Base-by-base conservation (phyloP, 2,888 invertebrate genomes). In the Cheiracanthium punctorium region DNA sequence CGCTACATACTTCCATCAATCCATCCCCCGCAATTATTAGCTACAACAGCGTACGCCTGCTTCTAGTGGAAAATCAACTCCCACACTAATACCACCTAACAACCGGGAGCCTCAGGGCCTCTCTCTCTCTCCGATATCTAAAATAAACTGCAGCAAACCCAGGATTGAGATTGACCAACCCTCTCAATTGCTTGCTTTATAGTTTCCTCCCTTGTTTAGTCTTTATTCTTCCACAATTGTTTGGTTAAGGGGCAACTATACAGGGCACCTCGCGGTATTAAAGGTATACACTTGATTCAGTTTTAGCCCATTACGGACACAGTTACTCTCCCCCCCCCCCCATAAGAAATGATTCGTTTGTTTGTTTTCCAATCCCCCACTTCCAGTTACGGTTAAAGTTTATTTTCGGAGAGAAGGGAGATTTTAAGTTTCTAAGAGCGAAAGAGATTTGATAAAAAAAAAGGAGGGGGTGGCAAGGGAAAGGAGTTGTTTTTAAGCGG, bases 261-360 rank as follows among this genome's bases (percentile, higher is more conserved):
- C 79, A 74, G 67, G 79, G n/a, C n/a, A n/a, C 79, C 20, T 79
- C 84, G 52, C 43, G 76, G 82, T 77, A 82, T 85, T 79, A 85
- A 82, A 80, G 84, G 37, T 58, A 74, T n/a, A n/a, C 79, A 41
- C 84, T 74, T 80, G 84, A 85, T 79, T 85, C 84, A 74, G 79
- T 79, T 85, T 85, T 43, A 64, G 79, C 52, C 84, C 74, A 85
- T 85, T 85, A 85, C 72, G 79, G 73, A 41, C 67, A 33, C 77
- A 17, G 71, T 28, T 20, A 43, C 33, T 24, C 58, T 43, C 72
- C 76, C 43, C 69, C 72, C 76, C 43, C 69, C n/a, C 30, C 79
- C 69, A 32, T 80, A 74, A 85, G 84, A 79, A 85, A 85, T 85
- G 84, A 85, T 85, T 85, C 84, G 79, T 85, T 85, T 85, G 84